Evolutionary conservation across 2,797 vertebrate species (phyloP).

Genomic region (Pangasius djambal): DNA sequence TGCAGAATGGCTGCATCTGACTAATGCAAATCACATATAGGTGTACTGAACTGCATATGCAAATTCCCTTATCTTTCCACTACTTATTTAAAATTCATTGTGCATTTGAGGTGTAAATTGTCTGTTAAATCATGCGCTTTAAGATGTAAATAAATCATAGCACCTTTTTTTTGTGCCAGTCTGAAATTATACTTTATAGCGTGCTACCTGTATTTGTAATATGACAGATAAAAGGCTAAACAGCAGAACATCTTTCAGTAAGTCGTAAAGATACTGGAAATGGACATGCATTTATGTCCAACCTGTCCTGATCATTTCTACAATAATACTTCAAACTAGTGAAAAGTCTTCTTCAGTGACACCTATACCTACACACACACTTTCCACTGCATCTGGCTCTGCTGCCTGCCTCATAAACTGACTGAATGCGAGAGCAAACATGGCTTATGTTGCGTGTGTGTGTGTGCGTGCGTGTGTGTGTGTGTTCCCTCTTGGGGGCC

Average conservation of each 20-base stretch:
- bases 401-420: constrained; percentile 37
- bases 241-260: not conserved
- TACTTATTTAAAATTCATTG: not conserved
- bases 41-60: not conserved
- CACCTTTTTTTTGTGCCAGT: not conserved
- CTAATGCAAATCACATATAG: not conserved
- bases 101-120: not conserved
- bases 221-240: not conserved
- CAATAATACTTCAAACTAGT: not conserved
- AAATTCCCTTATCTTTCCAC: not conserved
- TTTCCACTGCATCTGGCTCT: constrained; percentile 14
- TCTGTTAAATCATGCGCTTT: not conserved
- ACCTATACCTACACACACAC: constrained; percentile 11
- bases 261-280: not conserved
- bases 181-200: not conserved
- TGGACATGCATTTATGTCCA: not conserved
- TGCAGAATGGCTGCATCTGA: not conserved
- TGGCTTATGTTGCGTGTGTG: constrained; percentile 34
- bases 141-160: not conserved
- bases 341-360: not conserved
- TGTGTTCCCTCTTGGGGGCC: constrained; percentile 70
- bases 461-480: constrained; percentile 31
- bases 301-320: not conserved
- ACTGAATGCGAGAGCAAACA: constrained; percentile 32
- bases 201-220: not conserved